phyloP scores from a whole-genome alignment of 2,888 invertebrate genomes.

The Toxonevra muliebris region DNA sequence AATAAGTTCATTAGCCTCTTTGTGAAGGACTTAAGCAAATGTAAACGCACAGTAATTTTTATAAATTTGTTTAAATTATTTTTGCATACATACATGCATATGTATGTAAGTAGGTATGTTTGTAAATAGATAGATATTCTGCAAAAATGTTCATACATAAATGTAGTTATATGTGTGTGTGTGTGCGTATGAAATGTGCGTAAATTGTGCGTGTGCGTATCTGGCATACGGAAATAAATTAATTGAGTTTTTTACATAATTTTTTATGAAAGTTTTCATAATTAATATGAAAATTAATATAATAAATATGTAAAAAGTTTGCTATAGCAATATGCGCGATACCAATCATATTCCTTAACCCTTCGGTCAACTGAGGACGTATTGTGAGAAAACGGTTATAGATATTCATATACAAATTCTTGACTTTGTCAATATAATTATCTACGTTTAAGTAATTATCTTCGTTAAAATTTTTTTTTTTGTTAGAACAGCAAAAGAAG shows the following conservation, averaged over 20 bases:
- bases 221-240: slow-evolving; percentile 15
- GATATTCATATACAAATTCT: too few species aligned
- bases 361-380: too few species aligned
- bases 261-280: not conserved
- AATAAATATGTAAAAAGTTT: slow-evolving; percentile 21
- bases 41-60: slow-evolving; percentile 4
- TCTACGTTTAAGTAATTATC: too few species aligned
- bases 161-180: slow-evolving; percentile 8
- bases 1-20: slow-evolving; percentile 27
- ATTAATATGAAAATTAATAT: slow-evolving; percentile 10
- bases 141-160: not conserved
- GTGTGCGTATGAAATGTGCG: slow-evolving; percentile 15
- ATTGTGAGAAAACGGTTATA: too few species aligned
- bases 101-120: too few species aligned
- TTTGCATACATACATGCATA: not conserved
- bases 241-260: not conserved
- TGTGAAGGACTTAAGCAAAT: slow-evolving; percentile 24
- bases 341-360: too few species aligned
- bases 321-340: too few species aligned
- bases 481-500: too few species aligned
- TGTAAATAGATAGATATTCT: not conserved
- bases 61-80: not conserved
- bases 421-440: too few species aligned
- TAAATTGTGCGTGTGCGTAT: slow-evolving; percentile 25
- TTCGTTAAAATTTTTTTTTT: too few species aligned